Base-by-base conservation (phyloP, 2,888 invertebrate genomes). In the Crocallis elinguaria region DNA sequence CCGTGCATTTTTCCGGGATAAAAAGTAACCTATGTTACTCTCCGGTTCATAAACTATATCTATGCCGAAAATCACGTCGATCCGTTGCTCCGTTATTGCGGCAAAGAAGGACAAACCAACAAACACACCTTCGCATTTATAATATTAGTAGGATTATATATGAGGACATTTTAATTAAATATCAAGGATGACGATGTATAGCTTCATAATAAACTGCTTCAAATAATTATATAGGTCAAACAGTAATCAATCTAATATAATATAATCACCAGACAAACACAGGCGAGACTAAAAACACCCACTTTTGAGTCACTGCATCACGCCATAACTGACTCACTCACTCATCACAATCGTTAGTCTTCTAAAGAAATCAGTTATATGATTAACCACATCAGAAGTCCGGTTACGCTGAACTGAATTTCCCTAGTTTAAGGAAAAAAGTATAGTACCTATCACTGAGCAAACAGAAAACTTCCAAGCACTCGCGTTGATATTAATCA, bases 401-500 rank as follows among this genome's bases (percentile, higher is more conserved):
- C 12, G 7, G 19, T 44, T 41, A n/a, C 3, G 9, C 13, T n/a
- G 13, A 32, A 29, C 11, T 16, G 1, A 36, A 36, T 38, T 39
- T 16, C 35, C 14, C 16, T 5, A 32, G 19, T 32, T 19, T 27
- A 9, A 43, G 46, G 42, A 48, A 48, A 46, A 21, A 33, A 17
- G 11, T 17, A 16, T n/a, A 25, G 13, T 33, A 42, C 37, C 30
- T 46, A 41, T 29, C 23, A 39, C 41, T 21, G 17, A 23, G 30
- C 27, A 36, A 45, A 35, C 23, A 12, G 21, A 43, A 39, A 12
- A 30, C 33, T 44, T 33, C 36, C 25, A 7, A 46, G 36, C 46
- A 52, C 30, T 52, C 41, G 45, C 35, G 25, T 48, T 23, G 30
- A 42, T 42, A 46, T 53, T 53, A 53, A 53, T 53, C 52, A 53